Base-by-base conservation (phyloP, 2,113 vertebrate genomes). In the Solea senegalensis region DNA sequence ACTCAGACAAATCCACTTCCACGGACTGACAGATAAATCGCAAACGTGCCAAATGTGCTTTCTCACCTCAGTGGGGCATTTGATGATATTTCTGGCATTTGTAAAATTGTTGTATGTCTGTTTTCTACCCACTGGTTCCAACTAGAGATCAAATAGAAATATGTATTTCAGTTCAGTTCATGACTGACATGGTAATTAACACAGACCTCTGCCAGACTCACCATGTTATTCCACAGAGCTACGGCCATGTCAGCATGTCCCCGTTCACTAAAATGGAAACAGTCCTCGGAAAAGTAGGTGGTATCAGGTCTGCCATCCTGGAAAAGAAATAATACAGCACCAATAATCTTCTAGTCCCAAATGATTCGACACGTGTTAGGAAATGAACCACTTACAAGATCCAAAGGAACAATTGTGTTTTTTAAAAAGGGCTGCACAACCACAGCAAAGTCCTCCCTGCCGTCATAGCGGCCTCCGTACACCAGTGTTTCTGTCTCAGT, bases 211-310 rank as follows among this genome's bases (percentile, higher is more conserved):
- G 56, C 39, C 48, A 54, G 34, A 72, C 80, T 93, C 88, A 98
- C 97, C 97, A 98, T 98, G 81, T 97, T 99, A 79, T 98, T 98
- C 97, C 97, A 98, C 64, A 98, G 91, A 2, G 94, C 93, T 3
- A 86, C 78, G 64, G 96, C 96, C 96, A 98, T 95, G 86, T 95
- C 93, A 0, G 96, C 94, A 0, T 99, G 95, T 9, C 95, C 95
- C 3, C 91, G 93, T 28, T 90, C 95, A 56, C 91, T 95, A 92
- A 99, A 96, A 90, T 98, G 95, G 86, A 96, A 94, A 87, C 97
- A 98, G 88, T 98, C 96, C 61, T 85, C 78, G 0, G 96, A 95
- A 88, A 98, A 98, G 93, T 93, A 97, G 60, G 88, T 94, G 76
- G 87, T n/a, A 69, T 98, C 95, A 27, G 92, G 88, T 26, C 15